Evolutionary conservation across 2,797 vertebrate genomes (phyloP).

Genomic region (Decapterus maruadsi): DNA sequence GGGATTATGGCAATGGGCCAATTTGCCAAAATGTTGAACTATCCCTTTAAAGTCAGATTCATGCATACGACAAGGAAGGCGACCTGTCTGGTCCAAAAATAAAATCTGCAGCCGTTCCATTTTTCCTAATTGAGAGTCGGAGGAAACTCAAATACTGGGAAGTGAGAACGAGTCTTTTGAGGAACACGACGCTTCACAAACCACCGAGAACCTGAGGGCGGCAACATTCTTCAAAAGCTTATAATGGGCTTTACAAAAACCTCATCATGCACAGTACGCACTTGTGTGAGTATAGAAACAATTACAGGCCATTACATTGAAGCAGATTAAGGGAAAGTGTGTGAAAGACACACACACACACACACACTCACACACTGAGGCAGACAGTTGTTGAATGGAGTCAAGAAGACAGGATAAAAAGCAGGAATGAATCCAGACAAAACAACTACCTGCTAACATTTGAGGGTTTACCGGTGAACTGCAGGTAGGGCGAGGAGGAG

Average conservation of each 20-base stretch:
- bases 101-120: slow-evolving; percentile 17
- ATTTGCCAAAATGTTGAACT: too few relatives aligned
- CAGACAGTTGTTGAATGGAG: slow-evolving; percentile 15
- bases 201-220: slow-evolving; percentile 59
- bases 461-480: slow-evolving; percentile 40
- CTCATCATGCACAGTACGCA: slow-evolving; percentile 57
- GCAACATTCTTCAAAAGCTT: slow-evolving; percentile 72
- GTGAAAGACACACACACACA: too few relatives aligned
- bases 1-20: too few relatives aligned
- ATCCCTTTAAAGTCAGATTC: slow-evolving; percentile 11
- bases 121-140: slow-evolving; percentile 7
- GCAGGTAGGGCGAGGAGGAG: slow-evolving; percentile 21
- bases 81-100: slow-evolving; percentile 18
- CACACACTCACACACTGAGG: too few relatives aligned
- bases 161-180: slow-evolving; percentile 51
- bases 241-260: slow-evolving; percentile 75
- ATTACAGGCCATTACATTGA: slow-evolving; percentile 65
- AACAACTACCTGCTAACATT: slow-evolving; percentile 45
- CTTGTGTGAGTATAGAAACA: slow-evolving; percentile 50
- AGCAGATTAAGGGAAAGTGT: slow-evolving; percentile 60
- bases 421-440: slow-evolving; percentile 47
- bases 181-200: slow-evolving; percentile 54
- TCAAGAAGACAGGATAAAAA: slow-evolving; percentile 30
- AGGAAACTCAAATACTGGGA: slow-evolving; percentile 30
- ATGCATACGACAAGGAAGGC: background rate